Conservation (phyloP, 2,888 invertebrate species). For the Heliconius ethilla region DNA sequence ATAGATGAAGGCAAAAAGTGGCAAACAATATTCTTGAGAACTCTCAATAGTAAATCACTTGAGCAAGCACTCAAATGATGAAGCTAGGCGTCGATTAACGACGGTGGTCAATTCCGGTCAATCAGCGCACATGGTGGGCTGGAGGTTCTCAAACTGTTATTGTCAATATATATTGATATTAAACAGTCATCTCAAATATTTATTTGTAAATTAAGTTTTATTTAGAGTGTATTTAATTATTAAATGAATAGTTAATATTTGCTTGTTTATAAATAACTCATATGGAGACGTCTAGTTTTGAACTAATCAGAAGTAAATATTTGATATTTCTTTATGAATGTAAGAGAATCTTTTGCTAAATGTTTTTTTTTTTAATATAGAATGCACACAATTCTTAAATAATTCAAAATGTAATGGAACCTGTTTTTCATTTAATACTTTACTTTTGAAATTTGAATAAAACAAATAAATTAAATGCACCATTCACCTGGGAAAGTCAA, state of each 20-base stretch:
- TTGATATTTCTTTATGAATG: no score
- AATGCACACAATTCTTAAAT: neutral
- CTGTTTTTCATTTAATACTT: neutral
- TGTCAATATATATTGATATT: neutral
- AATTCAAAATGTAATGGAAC: no score
- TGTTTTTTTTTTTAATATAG: neutral
- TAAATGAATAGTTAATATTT: no score
- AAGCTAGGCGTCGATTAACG: conserved; percentile 50
- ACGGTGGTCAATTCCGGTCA: conserved; percentile 62
- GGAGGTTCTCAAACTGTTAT: conserved; percentile 54
- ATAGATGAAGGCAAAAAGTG: conserved; percentile 1
- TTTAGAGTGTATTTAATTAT: neutral
- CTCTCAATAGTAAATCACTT: conserved; percentile 40
- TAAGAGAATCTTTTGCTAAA: neutral
- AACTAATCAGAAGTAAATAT: no score
- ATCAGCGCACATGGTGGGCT: conserved; percentile 56
- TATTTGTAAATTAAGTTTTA: neutral
- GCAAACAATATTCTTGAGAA: conserved; percentile 28
- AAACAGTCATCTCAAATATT: neutral
- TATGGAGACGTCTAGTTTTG: neutral
- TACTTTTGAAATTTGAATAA: neutral
- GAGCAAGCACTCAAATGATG: conserved; percentile 37
- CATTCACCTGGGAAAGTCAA: neutral
- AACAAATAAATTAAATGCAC: neutral
- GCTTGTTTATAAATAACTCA: no score